Evolutionary conservation across 1,140 invertebrate genomes (phyloP).

Genomic region (Pseudachorutes palmiensis): DNA sequence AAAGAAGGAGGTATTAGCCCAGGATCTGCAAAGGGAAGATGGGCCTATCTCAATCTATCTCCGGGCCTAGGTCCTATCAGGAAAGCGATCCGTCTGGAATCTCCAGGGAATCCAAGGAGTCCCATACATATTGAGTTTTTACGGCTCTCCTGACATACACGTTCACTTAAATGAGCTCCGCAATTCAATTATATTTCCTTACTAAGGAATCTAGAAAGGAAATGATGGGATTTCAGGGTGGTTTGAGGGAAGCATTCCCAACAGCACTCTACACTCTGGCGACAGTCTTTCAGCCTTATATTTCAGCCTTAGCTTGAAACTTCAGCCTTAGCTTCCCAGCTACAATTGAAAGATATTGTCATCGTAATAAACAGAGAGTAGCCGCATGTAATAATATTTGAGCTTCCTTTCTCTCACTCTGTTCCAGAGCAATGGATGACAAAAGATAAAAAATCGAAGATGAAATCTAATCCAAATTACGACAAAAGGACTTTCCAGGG

Average conservation of each 20-base stretch:
- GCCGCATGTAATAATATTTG: neutral
- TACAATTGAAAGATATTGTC: neutral
- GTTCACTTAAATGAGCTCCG: constrained; percentile 36
- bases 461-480: no score
- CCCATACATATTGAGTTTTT: constrained; percentile 36
- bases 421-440: no score
- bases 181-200: constrained; percentile 37
- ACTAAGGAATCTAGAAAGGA: constrained; percentile 19
- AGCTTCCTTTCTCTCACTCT: neutral
- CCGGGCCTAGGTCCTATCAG: neutral
- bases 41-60: no score
- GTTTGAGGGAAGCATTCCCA: no score
- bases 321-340: neutral
- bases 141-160: constrained; percentile 35
- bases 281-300: no score
- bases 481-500: neutral
- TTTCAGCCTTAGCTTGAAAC: neutral
- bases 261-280: no score
- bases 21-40: no score
- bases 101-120: constrained; percentile 25
- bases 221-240: constrained; percentile 6
- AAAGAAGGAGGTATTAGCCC: neutral
- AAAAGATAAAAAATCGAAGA: no score
- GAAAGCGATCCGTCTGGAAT: constrained; percentile 2
- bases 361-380: neutral